A percentile compares a stretch with the other conserved stretches of the same genome.
phyloP scores from a whole-genome alignment of 64 coral and sea anemone genomes.

The Porites australiensis region DNA sequence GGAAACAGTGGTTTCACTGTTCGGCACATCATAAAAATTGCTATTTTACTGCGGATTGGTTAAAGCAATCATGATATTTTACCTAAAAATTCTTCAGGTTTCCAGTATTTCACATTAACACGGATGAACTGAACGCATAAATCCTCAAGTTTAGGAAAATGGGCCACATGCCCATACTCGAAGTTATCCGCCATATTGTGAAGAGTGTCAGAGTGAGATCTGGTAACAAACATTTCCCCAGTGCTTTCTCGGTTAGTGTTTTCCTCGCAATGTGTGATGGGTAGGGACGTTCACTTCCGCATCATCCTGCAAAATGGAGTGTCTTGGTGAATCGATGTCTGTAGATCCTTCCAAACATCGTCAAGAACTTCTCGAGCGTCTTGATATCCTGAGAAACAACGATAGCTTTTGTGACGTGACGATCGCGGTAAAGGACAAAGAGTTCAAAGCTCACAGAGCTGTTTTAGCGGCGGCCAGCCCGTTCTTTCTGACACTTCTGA shows the following conservation, averaged over 20 bases:
- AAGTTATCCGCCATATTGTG: background rate
- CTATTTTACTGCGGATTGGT: background rate
- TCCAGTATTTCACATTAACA: background rate
- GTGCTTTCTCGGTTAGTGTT: no score
- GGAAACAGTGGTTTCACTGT: no score
- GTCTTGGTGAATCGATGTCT: background rate
- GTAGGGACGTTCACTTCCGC: background rate
- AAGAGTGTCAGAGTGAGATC: background rate
- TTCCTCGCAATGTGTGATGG: background rate
- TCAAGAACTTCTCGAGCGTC: background rate
- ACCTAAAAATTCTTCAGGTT: slow-evolving; percentile 22
- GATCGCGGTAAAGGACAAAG: slow-evolving; percentile 47
- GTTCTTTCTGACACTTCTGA: slow-evolving; percentile 73
- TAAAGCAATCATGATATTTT: background rate
- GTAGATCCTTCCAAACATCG: background rate
- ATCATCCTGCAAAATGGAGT: background rate
- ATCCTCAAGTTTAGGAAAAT: slow-evolving; percentile 26
- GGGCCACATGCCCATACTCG: background rate
- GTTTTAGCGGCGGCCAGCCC: slow-evolving; percentile 53
- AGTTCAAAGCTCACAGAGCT: slow-evolving; percentile 59
- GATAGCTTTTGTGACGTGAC: slow-evolving; percentile 76
- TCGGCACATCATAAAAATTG: no score
- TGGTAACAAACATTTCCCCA: no score
- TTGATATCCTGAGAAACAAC: slow-evolving; percentile 13
- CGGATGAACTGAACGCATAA: background rate